Percentiles rank a stretch among this genome's conserved stretches.
These are phyloP conservation scores for Phyto melanocephala DNA, from an alignment of 2,888 invertebrate genomes.

Conservation along the genomic window DNA sequence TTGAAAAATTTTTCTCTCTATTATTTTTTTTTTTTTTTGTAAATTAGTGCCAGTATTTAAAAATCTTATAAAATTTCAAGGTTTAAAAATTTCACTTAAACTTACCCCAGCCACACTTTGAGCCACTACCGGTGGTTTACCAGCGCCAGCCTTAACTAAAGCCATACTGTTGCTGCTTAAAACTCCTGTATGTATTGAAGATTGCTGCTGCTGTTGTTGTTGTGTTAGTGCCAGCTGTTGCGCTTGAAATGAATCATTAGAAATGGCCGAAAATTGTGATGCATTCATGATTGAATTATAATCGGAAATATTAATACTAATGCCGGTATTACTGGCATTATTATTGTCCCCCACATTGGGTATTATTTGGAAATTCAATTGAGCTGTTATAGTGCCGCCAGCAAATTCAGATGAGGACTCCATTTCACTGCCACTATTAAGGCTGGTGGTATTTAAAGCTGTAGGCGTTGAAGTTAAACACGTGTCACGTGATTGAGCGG, in stretches of 20 bases:
- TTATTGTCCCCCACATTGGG: constrained; percentile 63
- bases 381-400: constrained; percentile 71
- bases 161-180: constrained; percentile 70
- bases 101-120: constrained; percentile 73
- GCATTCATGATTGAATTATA: constrained; percentile 78
- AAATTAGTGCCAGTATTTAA: background rate
- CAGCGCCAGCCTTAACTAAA: constrained; percentile 65
- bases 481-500: constrained; percentile 32
- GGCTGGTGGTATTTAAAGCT: constrained; percentile 32
- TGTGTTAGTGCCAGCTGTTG: constrained; percentile 21
- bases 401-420: constrained; percentile 67
- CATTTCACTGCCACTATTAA: constrained; percentile 65
- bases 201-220: constrained; percentile 30
- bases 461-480: constrained; percentile 38
- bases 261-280: constrained; percentile 78
- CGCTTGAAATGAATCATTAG: constrained; percentile 74
- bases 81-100: constrained; percentile 24
- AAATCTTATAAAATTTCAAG: background rate
- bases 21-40: too few species aligned
- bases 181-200: constrained; percentile 14
- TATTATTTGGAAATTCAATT: constrained; percentile 75
- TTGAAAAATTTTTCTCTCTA: too few species aligned
- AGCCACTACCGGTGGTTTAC: constrained; percentile 70
- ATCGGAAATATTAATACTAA: constrained; percentile 70
- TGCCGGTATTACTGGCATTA: constrained; percentile 2